Conservation (phyloP, 2,113 vertebrate species). For the Albula goreensis region DNA sequence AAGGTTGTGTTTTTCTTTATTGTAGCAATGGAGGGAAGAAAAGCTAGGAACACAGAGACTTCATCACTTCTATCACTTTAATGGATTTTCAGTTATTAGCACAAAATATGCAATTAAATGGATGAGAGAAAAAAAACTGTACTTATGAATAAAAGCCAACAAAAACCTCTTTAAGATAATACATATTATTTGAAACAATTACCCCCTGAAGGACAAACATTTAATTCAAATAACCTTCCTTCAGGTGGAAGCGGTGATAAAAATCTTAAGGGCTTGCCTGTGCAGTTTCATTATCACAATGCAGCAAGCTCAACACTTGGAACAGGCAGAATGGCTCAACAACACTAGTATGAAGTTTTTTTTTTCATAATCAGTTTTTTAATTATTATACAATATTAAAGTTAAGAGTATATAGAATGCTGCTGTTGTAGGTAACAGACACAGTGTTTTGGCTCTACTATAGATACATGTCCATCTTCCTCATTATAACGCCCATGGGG, state of each 20-base stretch:
- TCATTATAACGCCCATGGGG: neutral
- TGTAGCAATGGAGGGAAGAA: slow-evolving; percentile 43
- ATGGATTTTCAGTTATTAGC: slow-evolving; percentile 61
- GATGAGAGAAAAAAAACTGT: slow-evolving; percentile 33
- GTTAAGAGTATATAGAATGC: neutral
- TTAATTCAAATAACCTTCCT: slow-evolving; percentile 35
- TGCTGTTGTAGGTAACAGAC: neutral
- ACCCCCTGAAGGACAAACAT: slow-evolving; percentile 59
- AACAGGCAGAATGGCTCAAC: too few relatives aligned
- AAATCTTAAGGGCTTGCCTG: slow-evolving; percentile 23
- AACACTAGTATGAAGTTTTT: too few relatives aligned
- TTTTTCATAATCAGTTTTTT: too few relatives aligned
- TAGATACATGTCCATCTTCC: neutral
- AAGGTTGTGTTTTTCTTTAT: slow-evolving; percentile 44
- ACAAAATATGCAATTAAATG: slow-evolving; percentile 59
- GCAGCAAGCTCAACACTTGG: neutral
- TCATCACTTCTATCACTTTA: slow-evolving; percentile 59
- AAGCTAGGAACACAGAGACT: slow-evolving; percentile 45
- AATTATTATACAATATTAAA: neutral
- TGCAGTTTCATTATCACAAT: slow-evolving; percentile 2
- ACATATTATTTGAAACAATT: slow-evolving; percentile 65
- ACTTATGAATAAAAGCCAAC: slow-evolving; percentile 44
- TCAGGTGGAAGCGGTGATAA: slow-evolving; percentile 23
- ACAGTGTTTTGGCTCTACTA: neutral
- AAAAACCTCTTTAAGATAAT: slow-evolving; percentile 52